Evolutionary conservation across 1,140 invertebrate genomes (phyloP), one percentile per base, ranked within the genome.

Genomic region (Lerema accius): DNA sequence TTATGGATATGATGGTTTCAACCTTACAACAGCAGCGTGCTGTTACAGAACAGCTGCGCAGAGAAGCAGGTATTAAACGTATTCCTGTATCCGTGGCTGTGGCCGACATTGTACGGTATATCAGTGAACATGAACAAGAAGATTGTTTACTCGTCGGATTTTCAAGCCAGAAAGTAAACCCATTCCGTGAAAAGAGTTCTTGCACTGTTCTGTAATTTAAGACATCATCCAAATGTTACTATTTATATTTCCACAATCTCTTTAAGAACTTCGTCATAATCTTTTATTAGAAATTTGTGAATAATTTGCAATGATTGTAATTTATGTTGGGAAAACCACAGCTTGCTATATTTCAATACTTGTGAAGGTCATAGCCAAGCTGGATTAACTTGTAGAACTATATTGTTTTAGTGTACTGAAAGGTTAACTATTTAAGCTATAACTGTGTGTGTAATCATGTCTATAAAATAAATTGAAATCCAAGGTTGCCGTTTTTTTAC

Each of bases 91-190:
- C 97, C 10, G 95, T 96, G 81, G 97, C 97, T 23, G 95, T 98
- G 55, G 95, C 97, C 68, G 98, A 99, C 76, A 97, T 99, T 66
- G 96, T 98, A 88, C 96, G 97, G 84, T 99, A 95, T 78, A 97
- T 99, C 61, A 94, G 95, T 26, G 97, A 98, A 80, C 97, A 99
- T 78, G 95, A 98, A 84, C 96, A 97, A 75, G 97, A 98, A 81
- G 98, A 99, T 92, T 98, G 96, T 80, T 94, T 99, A n/a, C 93
- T 99, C 58, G 95, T 98, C 76, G 98, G 98, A 2, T 99, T 99
- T 90, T 96, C 97, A 56, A 97, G 96, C 64, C 98, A 99, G 85
- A 98, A 98, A 88, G 97, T 98, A 5, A 99, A 99, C 92, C 98
- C 98, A 23, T 99, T 99, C 94, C 95, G 98, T 77, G 98, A 99